Evolutionary conservation across 2,113 vertebrate genomes (phyloP), one percentile per base, ranked within the genome.

Genomic region (Anguilla rostrata): DNA sequence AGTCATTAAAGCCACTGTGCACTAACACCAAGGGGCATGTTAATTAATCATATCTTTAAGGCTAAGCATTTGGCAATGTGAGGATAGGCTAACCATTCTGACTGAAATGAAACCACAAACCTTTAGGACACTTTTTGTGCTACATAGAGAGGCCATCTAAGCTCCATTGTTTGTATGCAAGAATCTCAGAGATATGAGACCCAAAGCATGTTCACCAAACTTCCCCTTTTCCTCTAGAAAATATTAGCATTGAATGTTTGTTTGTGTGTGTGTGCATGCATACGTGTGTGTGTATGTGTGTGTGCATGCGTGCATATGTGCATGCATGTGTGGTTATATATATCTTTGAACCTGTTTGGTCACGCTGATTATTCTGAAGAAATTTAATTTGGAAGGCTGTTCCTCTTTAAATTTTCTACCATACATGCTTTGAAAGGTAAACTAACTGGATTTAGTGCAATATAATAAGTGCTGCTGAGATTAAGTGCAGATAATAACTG

Each of bases 401-500:
- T 71, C 22, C 26, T 71, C n/a, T 75, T 75, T 75, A 75, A 11
- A 29, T 75, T 22, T 34, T 5, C 18, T 34, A 75, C 66, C 34
- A 22, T n/a, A 75, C 34, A 12, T 34, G n/a, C 22, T 75, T 29
- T 29, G n/a, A 75, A 75, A 75, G n/a, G 4, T 11, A n/a, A 12
- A 75, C 2, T 12, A 75, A 75, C n/a, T 75, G 66, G 6, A 34
- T n/a, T 75, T n/a, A 75, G n/a, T 22, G 9, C 66, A 75, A 12
- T 12, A 75, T 7, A 75, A 75, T 14, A n/a, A 75, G 15, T 34
- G n/a, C 66, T 75, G n/a, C 9, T n/a, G 66, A 87, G 86, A 87
- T 71, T 84, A 85, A 71, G 39, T 53, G 29, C 71, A 40, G 53
- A 86, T 88, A 91, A 90, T 89, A 87, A 81, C 82, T 71, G 60